phyloP scores from a whole-genome alignment of 2,797 vertebrate species.

The Argyrosomus regius region DNA sequence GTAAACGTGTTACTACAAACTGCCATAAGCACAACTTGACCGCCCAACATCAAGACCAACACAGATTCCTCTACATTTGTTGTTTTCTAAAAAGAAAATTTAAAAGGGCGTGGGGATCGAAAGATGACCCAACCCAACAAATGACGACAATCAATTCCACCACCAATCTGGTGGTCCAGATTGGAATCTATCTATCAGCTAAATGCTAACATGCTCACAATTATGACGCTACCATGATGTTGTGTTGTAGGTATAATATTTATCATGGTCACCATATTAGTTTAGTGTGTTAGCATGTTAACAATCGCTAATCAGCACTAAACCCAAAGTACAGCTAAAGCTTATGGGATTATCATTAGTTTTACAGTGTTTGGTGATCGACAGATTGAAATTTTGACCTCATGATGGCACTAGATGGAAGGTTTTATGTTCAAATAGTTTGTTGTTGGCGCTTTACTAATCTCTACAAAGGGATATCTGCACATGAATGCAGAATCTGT shows the following conservation, averaged over 20 bases:
- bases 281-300: neutral
- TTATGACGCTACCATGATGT: neutral
- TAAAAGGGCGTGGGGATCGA: neutral
- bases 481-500: too few species aligned
- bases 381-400: too few species aligned
- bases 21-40: neutral
- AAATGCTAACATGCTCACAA: neutral
- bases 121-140: neutral
- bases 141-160: neutral
- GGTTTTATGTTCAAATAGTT: neutral
- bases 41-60: neutral
- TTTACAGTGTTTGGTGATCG: neutral
- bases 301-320: too few species aligned
- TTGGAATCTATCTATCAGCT: neutral
- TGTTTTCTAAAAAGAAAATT: neutral
- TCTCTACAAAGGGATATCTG: too few species aligned
- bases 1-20: constrained; percentile 7
- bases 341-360: neutral
- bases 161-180: neutral
- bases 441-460: neutral
- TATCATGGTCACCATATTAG: neutral
- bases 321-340: neutral
- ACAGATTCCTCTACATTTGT: neutral
- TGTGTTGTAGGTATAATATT: neutral
- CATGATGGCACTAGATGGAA: too few species aligned